Base-by-base conservation (phyloP, 1,140 invertebrate species). In the Heliconius congener region DNA sequence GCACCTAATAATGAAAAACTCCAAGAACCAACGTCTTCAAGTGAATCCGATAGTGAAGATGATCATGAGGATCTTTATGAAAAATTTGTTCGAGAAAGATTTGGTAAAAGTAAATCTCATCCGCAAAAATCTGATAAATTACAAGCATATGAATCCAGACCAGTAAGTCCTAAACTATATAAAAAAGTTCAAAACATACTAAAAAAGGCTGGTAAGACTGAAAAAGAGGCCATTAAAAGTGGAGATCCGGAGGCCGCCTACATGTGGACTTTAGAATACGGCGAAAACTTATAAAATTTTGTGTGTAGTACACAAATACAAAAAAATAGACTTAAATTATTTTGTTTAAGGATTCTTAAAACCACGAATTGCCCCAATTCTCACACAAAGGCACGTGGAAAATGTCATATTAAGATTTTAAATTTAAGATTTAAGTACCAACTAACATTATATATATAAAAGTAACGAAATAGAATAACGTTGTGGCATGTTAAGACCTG, bases 231-330 rank as follows among this genome's bases (percentile, higher is more conserved):
- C 34, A 84, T 91, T 78, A 88, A 89, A 81, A 88, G 87, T 82
- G 85, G 89, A 74, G 85, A 95, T 86, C 90, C 93, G 1, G 92
- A 91, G 57, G 94, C 94, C 52, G 91, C 90, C 30, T 95, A 95
- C 78, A 91, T 91, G 83, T 96, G 95, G 95, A 94, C 94, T n/a
- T 83, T 95, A 71, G 94, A 95, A 86, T 95, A 95, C 84, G 91
- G 90, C 57, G 84, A 92, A 83, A 92, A 90, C 37, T 73, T 86
- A 37, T 84, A 81, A 83, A 74, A 71, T 27, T 1, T 27, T 23
- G 60, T 13, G 4, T 66, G 2, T 66, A 23, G 55, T 16, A 5
- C 4, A 66, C 11, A 13, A 27, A 4, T 30, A 66, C 11, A 66
- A 3, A 60, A 13, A 60, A 9, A 16, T 0, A 11, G n/a, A 66